Evolutionary conservation across 2,888 invertebrate genomes (phyloP).

Genomic region (Reticulitermes lucifugus): DNA sequence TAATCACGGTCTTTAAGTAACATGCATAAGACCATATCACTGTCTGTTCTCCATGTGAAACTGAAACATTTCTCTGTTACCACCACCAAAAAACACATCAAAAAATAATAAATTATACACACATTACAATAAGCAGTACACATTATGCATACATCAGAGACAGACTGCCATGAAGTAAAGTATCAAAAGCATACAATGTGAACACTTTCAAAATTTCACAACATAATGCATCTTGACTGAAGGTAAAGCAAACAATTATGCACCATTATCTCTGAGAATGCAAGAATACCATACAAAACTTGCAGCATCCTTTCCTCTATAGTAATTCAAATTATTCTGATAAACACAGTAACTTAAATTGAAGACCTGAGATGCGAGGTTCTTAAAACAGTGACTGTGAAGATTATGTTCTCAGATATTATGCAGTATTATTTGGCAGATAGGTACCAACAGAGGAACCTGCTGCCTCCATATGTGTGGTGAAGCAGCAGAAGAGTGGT

Average conservation of each 20-base stretch:
- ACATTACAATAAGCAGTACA: neutral
- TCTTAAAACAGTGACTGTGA: too few relatives aligned
- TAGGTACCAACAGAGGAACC: too few relatives aligned
- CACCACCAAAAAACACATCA: neutral
- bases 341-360: too few relatives aligned
- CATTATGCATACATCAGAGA: neutral
- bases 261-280: neutral
- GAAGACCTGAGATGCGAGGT: too few relatives aligned
- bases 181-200: neutral
- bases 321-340: too few relatives aligned
- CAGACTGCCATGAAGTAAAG: neutral
- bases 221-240: neutral
- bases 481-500: too few relatives aligned
- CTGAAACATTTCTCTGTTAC: neutral
- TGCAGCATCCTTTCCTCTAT: too few relatives aligned
- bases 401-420: too few relatives aligned
- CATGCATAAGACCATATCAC: slow-evolving; percentile 4
- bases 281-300: neutral
- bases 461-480: too few relatives aligned
- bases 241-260: neutral
- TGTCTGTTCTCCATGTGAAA: neutral
- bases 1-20: neutral
- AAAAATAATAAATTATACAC: neutral
- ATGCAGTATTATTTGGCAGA: too few relatives aligned
- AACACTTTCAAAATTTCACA: neutral